These are phyloP conservation scores for Dorcus hopei DNA, from an alignment of 2,888 invertebrate genomes.

Conservation along the genomic window DNA sequence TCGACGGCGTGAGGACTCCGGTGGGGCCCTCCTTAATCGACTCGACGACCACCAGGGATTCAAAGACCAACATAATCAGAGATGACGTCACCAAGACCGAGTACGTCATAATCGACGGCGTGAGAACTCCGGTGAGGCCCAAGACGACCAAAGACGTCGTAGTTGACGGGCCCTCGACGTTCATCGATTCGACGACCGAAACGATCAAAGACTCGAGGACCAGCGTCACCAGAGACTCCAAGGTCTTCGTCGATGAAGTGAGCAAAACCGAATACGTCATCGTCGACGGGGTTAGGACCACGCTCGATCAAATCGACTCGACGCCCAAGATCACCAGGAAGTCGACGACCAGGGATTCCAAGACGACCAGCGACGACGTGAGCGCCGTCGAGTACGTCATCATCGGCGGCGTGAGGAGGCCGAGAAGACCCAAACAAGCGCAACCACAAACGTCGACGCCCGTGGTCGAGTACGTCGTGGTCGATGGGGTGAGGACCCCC, in stretches of 20 bases:
- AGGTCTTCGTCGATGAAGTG: constrained; percentile 33
- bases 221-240: constrained; percentile 29
- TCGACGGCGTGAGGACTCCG: background rate
- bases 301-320: background rate
- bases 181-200: constrained; percentile 31
- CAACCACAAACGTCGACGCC: background rate
- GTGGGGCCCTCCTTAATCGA: too few relatives aligned
- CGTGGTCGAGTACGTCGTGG: constrained; percentile 4
- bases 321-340: constrained; percentile 18
- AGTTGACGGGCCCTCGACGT: constrained; percentile 2
- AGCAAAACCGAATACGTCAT: constrained; percentile 30
- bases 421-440: background rate
- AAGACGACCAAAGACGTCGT: background rate
- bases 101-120: constrained; percentile 1
- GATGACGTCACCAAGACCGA: constrained; percentile 5
- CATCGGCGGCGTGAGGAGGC: constrained; percentile 6
- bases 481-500: constrained; percentile 5
- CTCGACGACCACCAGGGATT: background rate
- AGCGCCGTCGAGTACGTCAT: constrained; percentile 4
- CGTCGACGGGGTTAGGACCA: constrained; percentile 3
- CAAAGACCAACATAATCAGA: background rate
- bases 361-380: background rate
- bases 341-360: constrained; percentile 6
- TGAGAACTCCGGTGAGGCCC: constrained; percentile 4
- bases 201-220: constrained; percentile 33